These are phyloP conservation scores for Pseudolaguvia tuberculata DNA, from an alignment of 2,113 vertebrate genomes.

Conservation along the genomic window DNA sequence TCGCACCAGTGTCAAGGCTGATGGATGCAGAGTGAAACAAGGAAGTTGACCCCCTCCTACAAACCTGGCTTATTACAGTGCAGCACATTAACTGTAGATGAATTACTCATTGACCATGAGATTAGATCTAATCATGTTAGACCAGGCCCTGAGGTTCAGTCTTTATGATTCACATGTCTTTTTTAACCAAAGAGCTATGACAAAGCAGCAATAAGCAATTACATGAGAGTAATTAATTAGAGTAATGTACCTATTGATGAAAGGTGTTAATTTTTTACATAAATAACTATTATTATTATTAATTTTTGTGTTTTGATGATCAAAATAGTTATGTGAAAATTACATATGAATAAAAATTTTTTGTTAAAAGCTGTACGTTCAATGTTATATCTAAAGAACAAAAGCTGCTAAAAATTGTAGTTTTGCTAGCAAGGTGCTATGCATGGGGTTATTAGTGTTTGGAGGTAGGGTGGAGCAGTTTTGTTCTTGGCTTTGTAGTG, in stretches of 20 bases:
- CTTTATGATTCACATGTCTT: slow-evolving; percentile 49
- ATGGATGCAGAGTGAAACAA: slow-evolving; percentile 51
- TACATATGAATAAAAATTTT: no score
- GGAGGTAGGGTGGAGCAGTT: no score
- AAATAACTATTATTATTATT: no score
- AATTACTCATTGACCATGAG: slow-evolving; percentile 66
- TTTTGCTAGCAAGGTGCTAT: no score
- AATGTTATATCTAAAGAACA: no score
- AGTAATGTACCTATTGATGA: slow-evolving; percentile 6
- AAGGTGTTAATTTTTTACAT: background rate
- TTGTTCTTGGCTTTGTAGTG: no score
- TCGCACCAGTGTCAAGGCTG: slow-evolving; percentile 40
- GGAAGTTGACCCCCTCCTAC: slow-evolving; percentile 48
- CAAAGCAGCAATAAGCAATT: slow-evolving; percentile 25
- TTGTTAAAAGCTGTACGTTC: no score
- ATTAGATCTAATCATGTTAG: slow-evolving; percentile 62
- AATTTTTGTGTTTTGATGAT: no score
- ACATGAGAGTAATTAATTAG: slow-evolving; percentile 1
- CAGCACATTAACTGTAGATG: slow-evolving; percentile 66
- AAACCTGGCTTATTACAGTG: slow-evolving; percentile 63
- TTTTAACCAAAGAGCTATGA: slow-evolving; percentile 6
- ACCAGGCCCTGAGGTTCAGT: slow-evolving; percentile 53
- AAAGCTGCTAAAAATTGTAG: no score
- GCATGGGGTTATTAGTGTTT: no score
- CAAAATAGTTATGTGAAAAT: background rate